Evolutionary conservation across 2,888 invertebrate species (phyloP).

Genomic region (Capitulum mitella): DNA sequence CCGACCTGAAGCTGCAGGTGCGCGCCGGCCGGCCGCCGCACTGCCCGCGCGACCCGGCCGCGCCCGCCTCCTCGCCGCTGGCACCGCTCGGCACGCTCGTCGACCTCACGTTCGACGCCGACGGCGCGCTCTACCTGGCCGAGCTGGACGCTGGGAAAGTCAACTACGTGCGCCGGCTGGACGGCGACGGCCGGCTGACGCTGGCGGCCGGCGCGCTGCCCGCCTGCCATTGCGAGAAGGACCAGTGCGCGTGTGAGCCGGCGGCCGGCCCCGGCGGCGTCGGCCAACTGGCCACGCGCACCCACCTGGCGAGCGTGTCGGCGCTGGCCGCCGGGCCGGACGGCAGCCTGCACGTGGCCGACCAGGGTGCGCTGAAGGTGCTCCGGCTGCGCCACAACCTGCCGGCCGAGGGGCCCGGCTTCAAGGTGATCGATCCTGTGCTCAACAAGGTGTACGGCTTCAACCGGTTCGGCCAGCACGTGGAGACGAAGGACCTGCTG

Average conservation of each 20-base stretch:
- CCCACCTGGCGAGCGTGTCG: constrained; percentile 43
- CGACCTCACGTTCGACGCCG: constrained; percentile 86
- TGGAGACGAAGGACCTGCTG: constrained; percentile 84
- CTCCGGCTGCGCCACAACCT: constrained; percentile 39
- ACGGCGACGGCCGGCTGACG: constrained; percentile 45
- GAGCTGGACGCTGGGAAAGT: constrained; percentile 53
- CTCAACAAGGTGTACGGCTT: constrained; percentile 90
- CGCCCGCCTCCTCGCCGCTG: background rate
- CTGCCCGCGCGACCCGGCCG: constrained; percentile 52
- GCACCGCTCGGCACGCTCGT: constrained; percentile 38
- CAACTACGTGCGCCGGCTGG: constrained; percentile 44
- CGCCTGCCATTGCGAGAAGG: constrained; percentile 41
- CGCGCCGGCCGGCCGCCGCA: constrained; percentile 92
- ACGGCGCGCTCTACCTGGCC: constrained; percentile 90
- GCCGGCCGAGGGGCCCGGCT: constrained; percentile 35
- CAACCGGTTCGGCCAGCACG: constrained; percentile 92
- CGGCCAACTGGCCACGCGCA: constrained; percentile 42
- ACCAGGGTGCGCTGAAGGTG: constrained; percentile 56
- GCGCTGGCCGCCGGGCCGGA: constrained; percentile 91
- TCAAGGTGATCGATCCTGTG: constrained; percentile 59
- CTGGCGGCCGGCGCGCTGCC: constrained; percentile 45
- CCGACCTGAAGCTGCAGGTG: constrained; percentile 70
- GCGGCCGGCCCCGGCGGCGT: constrained; percentile 9
- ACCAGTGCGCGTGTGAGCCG: constrained; percentile 37
- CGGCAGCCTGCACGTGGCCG: constrained; percentile 93